These are phyloP conservation scores for Vidua chalybeata DNA, from an alignment of 2,113 vertebrate species.

Conservation along the genomic window DNA sequence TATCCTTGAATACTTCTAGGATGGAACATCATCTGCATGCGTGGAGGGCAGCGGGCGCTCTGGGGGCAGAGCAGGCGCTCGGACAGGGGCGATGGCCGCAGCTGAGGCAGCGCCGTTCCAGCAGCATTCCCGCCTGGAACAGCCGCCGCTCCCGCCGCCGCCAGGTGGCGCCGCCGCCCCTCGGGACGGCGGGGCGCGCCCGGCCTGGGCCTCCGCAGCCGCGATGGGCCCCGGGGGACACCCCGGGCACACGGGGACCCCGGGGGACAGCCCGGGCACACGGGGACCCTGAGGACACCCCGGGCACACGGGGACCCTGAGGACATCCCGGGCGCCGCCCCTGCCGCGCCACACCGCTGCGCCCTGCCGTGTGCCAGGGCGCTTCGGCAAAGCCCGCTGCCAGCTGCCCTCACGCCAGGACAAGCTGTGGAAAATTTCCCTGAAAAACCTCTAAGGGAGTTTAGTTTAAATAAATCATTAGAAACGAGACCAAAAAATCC, in stretches of 20 bases:
- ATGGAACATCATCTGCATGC: fast-evolving
- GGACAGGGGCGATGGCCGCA: fast-evolving
- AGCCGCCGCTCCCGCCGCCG: neutral
- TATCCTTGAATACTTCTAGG: no score
- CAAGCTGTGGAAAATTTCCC: neutral
- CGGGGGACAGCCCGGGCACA: no score
- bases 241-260: neutral
- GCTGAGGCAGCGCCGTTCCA: fast-evolving
- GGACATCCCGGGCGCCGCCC: fast-evolving
- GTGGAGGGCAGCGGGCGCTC: fast-evolving
- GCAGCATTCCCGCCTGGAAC: neutral
- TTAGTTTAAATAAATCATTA: neutral
- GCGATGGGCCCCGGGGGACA: neutral
- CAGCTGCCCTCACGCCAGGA: fast-evolving
- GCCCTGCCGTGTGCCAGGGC: fast-evolving
- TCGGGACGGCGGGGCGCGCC: neutral
- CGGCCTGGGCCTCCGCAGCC: no score
- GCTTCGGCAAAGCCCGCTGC: no score
- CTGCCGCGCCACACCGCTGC: no score
- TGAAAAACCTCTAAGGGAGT: neutral
- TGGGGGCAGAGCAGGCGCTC: fast-evolving
- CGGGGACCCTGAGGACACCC: no score
- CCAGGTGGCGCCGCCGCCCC: neutral
- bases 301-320: neutral
- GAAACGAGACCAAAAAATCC: fast-evolving